phyloP scores from a whole-genome alignment of 2,888 invertebrate genomes.

The Hedychridium roseum region DNA sequence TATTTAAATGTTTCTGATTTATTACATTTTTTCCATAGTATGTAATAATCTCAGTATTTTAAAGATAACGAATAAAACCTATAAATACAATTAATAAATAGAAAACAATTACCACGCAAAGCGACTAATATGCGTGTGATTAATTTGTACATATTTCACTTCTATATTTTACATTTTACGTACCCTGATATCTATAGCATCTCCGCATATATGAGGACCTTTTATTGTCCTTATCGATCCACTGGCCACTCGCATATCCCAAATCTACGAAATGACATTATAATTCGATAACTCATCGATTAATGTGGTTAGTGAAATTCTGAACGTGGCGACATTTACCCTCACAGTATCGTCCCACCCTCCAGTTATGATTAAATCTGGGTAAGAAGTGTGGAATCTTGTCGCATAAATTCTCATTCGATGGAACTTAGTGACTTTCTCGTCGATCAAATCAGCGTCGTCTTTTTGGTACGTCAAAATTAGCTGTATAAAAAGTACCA shows the following conservation, averaged over 20 bases:
- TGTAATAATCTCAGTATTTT: too few relatives aligned
- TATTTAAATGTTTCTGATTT: too few relatives aligned
- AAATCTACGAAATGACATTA: conserved; percentile 62
- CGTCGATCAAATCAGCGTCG: conserved; percentile 33
- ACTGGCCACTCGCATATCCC: conserved; percentile 67
- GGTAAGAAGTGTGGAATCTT: conserved; percentile 64
- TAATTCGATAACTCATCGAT: conserved; percentile 2
- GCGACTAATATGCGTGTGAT: too few relatives aligned
- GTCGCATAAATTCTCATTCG: conserved; percentile 61
- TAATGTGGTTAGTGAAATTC: conserved; percentile 2
- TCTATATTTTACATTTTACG: too few relatives aligned
- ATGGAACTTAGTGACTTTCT: conserved; percentile 46
- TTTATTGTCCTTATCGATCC: conserved; percentile 68
- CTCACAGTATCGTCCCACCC: conserved; percentile 70
- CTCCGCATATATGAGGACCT: conserved; percentile 69
- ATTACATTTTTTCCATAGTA: too few relatives aligned
- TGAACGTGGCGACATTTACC: conserved; percentile 53
- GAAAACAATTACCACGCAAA: background rate
- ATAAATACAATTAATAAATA: background rate
- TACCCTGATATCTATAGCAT: conserved; percentile 69
- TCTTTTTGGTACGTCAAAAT: conserved; percentile 37
- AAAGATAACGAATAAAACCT: background rate
- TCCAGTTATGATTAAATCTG: conserved; percentile 65
- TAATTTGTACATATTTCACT: too few relatives aligned
- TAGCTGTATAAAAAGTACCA: conserved; percentile 24